phyloP scores from a whole-genome alignment of 2,888 invertebrate genomes.

The Plagodis pulveraria region DNA sequence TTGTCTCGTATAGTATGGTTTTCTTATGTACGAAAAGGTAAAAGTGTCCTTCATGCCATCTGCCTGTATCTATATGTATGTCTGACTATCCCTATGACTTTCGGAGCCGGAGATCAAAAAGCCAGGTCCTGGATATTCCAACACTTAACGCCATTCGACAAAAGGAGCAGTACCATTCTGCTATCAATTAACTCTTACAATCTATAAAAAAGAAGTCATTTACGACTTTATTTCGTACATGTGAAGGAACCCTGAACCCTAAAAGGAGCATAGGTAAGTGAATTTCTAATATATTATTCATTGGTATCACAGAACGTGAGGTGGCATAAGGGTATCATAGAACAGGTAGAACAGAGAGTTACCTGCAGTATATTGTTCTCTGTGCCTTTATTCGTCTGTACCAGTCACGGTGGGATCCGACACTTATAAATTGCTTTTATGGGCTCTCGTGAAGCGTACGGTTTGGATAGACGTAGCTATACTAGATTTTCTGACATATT shows the following conservation, averaged over 20 bases:
- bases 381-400: slow-evolving; percentile 44
- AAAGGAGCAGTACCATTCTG: too few species aligned
- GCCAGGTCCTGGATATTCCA: too few species aligned
- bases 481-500: background rate
- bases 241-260: background rate
- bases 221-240: too few species aligned
- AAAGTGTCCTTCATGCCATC: too few species aligned
- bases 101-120: too few species aligned
- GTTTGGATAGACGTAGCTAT: background rate
- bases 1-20: too few species aligned
- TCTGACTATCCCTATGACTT: too few species aligned
- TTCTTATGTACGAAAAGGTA: too few species aligned
- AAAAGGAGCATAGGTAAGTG: slow-evolving; percentile 30
- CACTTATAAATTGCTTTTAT: slow-evolving; percentile 42
- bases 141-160: too few species aligned
- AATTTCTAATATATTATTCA: slow-evolving; percentile 61
- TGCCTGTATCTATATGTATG: too few species aligned
- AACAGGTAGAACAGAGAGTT: background rate
- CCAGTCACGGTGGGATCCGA: slow-evolving; percentile 49
- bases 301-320: slow-evolving; percentile 15
- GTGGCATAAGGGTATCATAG: background rate
- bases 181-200: too few species aligned
- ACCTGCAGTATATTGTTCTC: slow-evolving; percentile 37
- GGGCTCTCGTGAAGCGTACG: slow-evolving; percentile 8
- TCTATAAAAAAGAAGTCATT: too few species aligned